Conservation (phyloP, 2,113 vertebrate genomes). For the Aptenodytes patagonicus region DNA sequence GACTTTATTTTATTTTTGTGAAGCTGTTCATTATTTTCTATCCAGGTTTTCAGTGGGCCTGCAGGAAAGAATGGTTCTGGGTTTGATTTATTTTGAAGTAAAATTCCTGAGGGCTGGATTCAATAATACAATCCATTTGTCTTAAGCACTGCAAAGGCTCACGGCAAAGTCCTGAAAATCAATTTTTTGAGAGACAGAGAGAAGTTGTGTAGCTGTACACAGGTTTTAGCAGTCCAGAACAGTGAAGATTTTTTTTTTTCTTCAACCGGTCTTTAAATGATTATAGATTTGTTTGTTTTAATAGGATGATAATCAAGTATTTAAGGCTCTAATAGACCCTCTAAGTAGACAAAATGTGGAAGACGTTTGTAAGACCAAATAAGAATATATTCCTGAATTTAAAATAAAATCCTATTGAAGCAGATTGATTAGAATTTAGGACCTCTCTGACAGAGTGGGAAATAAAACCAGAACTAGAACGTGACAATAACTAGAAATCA, state of each 20-base stretch:
- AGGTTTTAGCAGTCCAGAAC: not conserved
- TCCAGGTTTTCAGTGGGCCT: not conserved
- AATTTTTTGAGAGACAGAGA: not conserved
- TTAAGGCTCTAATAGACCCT: not conserved
- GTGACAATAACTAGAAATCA: not conserved
- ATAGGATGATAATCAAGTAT: not conserved
- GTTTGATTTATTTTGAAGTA: conserved; percentile 45
- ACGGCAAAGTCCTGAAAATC: conserved; percentile 26
- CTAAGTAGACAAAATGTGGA: not conserved
- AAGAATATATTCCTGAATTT: not conserved
- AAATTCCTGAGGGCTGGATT: conserved; percentile 22
- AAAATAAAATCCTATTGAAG: not conserved
- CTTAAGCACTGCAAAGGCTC: conserved; percentile 23
- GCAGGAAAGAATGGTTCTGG: not conserved
- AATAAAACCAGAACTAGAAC: not conserved
- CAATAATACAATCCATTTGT: conserved; percentile 34
- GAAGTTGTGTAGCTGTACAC: not conserved
- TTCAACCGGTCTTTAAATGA: not conserved
- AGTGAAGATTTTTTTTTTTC: not conserved
- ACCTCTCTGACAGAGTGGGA: not conserved
- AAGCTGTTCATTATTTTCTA: conserved; percentile 25
- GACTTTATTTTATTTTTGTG: not conserved
- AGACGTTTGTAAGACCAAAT: not conserved
- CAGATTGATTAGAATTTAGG: not conserved
- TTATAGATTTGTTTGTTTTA: not conserved